Evolutionary conservation across 30 jellyfish, hydroid and myxozoan species (phyloP), one percentile per base, ranked within the genome.

Genomic region (Turritopsis dohrnii): DNA sequence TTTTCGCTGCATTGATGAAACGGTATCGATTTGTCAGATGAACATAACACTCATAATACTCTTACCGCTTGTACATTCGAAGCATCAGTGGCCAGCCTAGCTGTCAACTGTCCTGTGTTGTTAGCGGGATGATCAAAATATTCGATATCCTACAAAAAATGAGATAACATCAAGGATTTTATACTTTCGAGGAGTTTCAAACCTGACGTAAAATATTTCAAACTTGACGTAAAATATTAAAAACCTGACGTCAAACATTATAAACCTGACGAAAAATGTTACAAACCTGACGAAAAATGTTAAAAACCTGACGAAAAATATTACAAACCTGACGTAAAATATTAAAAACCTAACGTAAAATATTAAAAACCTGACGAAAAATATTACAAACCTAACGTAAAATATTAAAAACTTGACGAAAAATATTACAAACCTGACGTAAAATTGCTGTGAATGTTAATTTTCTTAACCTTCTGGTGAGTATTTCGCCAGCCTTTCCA

Each of bases 41-140:
- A n/a, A n/a, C 60, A 41, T 41, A 13, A 41, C 5, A 41, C 60
- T 41, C 9, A 3, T 41, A 41, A 41, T 3, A 29, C 13, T 54
- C 88, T 29, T 79, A 86, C 97, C 94, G 96, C 97, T 60, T 91
- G 93, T 7, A 91, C 96, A 16, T 88, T 91, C 0, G 97, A 87
- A 13, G 97, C 97, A 84, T 91, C 97, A 19, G 96, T 16, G 7
- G 97, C 88, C 5, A 91, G 89, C n/a, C 97, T 84, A 21, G 95
- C 96, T 28, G 87, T 83, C 74, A 91, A 80, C 0, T 94, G 91
- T 13, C 97, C 97, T 53, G 97, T 85, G 18, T 90, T 87, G 76
- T 91, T 85, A 0, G 81, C 66, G 8, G 93, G 94, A 21, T 87
- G 92, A 69, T 91, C 97, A 69, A 91, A 91, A 66, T 20, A 91